These are phyloP conservation scores for Coregonus suidteri DNA, from an alignment of 2,797 vertebrate genomes.

Conservation along the genomic window DNA sequence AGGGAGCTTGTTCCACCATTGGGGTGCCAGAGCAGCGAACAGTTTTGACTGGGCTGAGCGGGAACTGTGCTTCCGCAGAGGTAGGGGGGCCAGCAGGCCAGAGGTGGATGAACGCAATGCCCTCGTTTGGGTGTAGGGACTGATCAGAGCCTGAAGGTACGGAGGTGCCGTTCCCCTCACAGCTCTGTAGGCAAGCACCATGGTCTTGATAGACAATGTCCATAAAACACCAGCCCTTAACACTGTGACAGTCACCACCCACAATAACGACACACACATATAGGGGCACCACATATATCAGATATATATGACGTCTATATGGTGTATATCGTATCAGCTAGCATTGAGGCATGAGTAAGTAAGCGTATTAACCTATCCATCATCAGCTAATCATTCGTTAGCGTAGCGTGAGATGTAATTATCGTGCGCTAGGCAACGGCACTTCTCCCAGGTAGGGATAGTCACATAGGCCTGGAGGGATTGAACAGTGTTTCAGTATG, in stretches of 20 bases:
- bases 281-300: constrained; percentile 55
- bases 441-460: constrained; percentile 73
- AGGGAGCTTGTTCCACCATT: too few species aligned
- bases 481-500: constrained; percentile 38
- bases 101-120: too few species aligned
- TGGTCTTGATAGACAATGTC: neutral
- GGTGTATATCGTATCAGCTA: constrained; percentile 62
- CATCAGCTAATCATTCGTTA: constrained; percentile 64
- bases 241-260: neutral
- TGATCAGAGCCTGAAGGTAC: too few species aligned
- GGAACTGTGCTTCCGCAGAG: too few species aligned
- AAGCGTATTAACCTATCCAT: constrained; percentile 71
- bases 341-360: constrained; percentile 60
- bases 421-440: constrained; percentile 70
- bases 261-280: neutral
- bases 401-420: constrained; percentile 69
- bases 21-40: too few species aligned
- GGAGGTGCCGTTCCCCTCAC: too few species aligned
- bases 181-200: too few species aligned
- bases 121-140: too few species aligned
- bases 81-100: too few species aligned
- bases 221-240: neutral
- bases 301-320: constrained; percentile 64
- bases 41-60: too few species aligned
- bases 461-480: constrained; percentile 51